These are phyloP conservation scores for Thereva unica DNA, from an alignment of 2,888 invertebrate genomes.

Conservation along the genomic window DNA sequence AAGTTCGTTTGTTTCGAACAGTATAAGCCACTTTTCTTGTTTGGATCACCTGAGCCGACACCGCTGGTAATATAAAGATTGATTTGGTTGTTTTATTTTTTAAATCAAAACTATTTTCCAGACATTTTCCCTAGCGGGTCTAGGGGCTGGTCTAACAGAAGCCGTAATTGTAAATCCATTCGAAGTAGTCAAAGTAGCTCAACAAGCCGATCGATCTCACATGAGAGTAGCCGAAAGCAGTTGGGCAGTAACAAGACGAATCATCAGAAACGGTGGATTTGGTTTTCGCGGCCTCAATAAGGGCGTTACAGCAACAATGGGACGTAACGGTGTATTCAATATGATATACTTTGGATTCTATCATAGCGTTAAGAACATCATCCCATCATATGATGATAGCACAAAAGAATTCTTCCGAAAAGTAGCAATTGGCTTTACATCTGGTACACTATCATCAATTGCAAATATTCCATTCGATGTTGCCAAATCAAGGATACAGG, in stretches of 20 bases:
- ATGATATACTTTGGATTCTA: slow-evolving; percentile 95
- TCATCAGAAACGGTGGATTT: slow-evolving; percentile 75
- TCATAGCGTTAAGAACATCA: slow-evolving; percentile 80
- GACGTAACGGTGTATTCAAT: slow-evolving; percentile 89
- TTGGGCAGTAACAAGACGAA: slow-evolving; percentile 77
- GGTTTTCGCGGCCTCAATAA: slow-evolving; percentile 82
- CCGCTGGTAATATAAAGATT: slow-evolving; percentile 66
- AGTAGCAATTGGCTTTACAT: slow-evolving; percentile 81
- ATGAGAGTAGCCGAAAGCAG: slow-evolving; percentile 72
- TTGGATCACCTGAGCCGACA: slow-evolving; percentile 74
- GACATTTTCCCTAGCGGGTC: slow-evolving; percentile 87
- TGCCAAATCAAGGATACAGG: slow-evolving; percentile 93
- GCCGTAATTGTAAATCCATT: slow-evolving; percentile 91
- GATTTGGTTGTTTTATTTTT: slow-evolving; percentile 3
- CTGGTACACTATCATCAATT: slow-evolving; percentile 84
- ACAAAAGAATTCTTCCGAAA: slow-evolving; percentile 73
- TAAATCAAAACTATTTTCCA: slow-evolving; percentile 57
- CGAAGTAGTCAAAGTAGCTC: slow-evolving; percentile 92
- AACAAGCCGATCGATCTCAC: slow-evolving; percentile 73
- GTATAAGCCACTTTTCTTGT: slow-evolving; percentile 83
- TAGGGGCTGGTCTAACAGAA: slow-evolving; percentile 89
- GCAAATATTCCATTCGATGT: slow-evolving; percentile 96
- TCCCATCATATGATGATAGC: slow-evolving; percentile 71
- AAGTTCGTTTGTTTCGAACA: slow-evolving; percentile 96
- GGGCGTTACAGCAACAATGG: slow-evolving; percentile 86